Conservation (phyloP, 2,888 invertebrate genomes). For the Itoplectis maculator region DNA sequence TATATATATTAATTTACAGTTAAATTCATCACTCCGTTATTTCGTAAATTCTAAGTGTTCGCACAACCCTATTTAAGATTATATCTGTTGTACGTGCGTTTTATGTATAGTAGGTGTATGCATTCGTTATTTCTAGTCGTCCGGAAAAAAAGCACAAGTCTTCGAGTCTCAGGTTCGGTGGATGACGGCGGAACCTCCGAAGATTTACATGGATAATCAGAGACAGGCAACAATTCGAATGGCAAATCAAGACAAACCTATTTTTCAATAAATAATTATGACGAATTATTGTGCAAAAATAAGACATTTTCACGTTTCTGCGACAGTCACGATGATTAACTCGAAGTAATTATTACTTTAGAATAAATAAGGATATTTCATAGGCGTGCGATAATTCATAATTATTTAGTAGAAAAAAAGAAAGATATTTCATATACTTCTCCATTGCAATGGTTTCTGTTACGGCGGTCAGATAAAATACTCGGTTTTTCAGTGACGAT, state of each 20-base stretch:
- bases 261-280: neutral
- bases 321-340: too few species aligned
- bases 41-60: conserved; percentile 69
- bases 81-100: conserved; percentile 74
- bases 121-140: conserved; percentile 28
- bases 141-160: conserved; percentile 69
- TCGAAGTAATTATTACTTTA: too few species aligned
- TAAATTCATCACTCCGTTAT: conserved; percentile 66
- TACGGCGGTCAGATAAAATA: too few species aligned
- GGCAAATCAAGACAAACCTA: neutral
- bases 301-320: neutral
- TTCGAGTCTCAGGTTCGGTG: conserved; percentile 72
- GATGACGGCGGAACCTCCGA: conserved; percentile 69
- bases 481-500: too few species aligned
- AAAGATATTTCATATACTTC: too few species aligned
- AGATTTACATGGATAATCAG: conserved; percentile 14
- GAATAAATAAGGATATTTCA: too few species aligned
- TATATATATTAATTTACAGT: conserved; percentile 69
- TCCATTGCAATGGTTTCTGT: too few species aligned
- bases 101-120: conserved; percentile 54
- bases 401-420: neutral
- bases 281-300: neutral
- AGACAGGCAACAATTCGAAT: neutral
- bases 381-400: neutral
- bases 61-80: conserved; percentile 70